These are phyloP conservation scores for Acanthurus leucopareius DNA, from an alignment of 2,797 vertebrate genomes.

Conservation along the genomic window DNA sequence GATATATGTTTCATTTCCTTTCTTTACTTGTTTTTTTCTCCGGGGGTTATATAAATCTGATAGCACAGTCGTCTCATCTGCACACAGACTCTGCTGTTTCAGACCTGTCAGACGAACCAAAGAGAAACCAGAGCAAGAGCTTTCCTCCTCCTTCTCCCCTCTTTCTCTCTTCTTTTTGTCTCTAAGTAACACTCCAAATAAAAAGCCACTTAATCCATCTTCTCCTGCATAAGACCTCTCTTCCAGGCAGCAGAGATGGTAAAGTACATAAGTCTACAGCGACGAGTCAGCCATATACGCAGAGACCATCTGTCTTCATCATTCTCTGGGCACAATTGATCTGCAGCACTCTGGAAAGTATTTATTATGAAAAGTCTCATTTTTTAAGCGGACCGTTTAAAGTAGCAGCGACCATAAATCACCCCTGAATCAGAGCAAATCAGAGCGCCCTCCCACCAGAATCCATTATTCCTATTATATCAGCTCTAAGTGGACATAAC, in stretches of 20 bases:
- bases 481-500: constrained; percentile 79
- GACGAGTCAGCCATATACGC: constrained; percentile 52
- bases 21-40: constrained; percentile 15
- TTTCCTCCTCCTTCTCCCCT: constrained; percentile 13
- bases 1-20: constrained; percentile 23
- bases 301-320: constrained; percentile 76
- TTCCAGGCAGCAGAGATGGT: constrained; percentile 66
- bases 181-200: constrained; percentile 69
- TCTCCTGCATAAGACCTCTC: constrained; percentile 42
- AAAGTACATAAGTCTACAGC: constrained; percentile 67
- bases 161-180: constrained; percentile 31
- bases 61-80: not conserved
- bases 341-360: constrained; percentile 83
- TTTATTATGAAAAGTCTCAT: constrained; percentile 86
- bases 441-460: constrained; percentile 57
- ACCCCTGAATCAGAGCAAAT: constrained; percentile 67
- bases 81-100: constrained; percentile 17
- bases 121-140: constrained; percentile 43
- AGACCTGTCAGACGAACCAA: constrained; percentile 43
- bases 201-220: constrained; percentile 78
- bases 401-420: constrained; percentile 84
- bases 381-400: constrained; percentile 83
- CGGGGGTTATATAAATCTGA: constrained; percentile 41
- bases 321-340: constrained; percentile 83
- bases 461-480: constrained; percentile 79